A percentile compares a stretch with the other conserved stretches of the same genome.
These are phyloP conservation scores for Eumaeus atala DNA, from an alignment of 1,140 invertebrate species.

Conservation along the genomic window DNA sequence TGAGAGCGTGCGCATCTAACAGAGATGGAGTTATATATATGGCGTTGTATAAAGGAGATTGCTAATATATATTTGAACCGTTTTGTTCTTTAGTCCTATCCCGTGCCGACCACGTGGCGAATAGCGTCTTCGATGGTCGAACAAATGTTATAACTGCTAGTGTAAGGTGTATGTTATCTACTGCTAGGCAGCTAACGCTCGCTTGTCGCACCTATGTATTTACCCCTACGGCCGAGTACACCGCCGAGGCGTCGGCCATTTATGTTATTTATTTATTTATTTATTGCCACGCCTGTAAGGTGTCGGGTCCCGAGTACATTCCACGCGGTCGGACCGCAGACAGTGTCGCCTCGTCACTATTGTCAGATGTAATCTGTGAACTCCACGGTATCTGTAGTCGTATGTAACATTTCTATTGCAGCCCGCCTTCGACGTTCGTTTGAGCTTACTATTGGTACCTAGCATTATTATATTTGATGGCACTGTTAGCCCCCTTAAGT, in stretches of 20 bases:
- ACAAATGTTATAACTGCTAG: slow-evolving; percentile 30
- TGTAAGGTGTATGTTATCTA: slow-evolving; percentile 67
- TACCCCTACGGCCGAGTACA: slow-evolving; percentile 19
- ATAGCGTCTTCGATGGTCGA: too few relatives aligned
- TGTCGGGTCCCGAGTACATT: slow-evolving; percentile 69
- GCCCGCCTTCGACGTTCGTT: slow-evolving; percentile 34
- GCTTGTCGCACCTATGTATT: slow-evolving; percentile 49
- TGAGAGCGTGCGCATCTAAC: too few relatives aligned
- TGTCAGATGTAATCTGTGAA: slow-evolving; percentile 64
- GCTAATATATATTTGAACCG: too few relatives aligned
- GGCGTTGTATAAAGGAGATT: too few relatives aligned
- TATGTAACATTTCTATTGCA: slow-evolving; percentile 11
- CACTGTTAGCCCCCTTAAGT: slow-evolving; percentile 70
- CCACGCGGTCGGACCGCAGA: slow-evolving; percentile 60
- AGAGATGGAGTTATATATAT: too few relatives aligned
- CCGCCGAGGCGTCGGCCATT: slow-evolving; percentile 18
- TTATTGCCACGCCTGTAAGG: slow-evolving; percentile 65
- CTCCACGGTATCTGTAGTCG: too few relatives aligned
- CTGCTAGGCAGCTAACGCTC: slow-evolving; percentile 62
- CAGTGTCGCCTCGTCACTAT: slow-evolving; percentile 50
- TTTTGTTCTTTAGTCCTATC: too few relatives aligned
- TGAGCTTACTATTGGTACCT: slow-evolving; percentile 61
- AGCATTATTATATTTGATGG: slow-evolving; percentile 62
- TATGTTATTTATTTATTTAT: slow-evolving; percentile 40
- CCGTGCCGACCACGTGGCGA: too few relatives aligned